Percentiles rank a stretch among this genome's conserved stretches.
phyloP scores from a whole-genome alignment of 2,797 vertebrate genomes.

The Rhynchotus rufescens region DNA sequence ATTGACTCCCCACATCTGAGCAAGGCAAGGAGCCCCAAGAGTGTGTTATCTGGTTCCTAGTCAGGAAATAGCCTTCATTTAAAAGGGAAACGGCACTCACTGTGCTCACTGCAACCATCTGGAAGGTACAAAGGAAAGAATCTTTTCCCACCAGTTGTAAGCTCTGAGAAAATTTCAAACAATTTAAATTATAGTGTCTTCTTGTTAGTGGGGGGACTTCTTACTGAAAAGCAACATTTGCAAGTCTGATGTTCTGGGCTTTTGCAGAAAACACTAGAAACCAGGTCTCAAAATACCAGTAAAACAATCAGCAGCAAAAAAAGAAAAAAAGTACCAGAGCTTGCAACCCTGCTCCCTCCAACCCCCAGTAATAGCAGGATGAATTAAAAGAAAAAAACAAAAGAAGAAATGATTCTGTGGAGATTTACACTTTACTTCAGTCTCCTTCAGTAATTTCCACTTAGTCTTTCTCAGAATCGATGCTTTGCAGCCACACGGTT shows the following conservation, averaged over 20 bases:
- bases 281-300: constrained; percentile 38
- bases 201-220: background rate
- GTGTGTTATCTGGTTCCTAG: background rate
- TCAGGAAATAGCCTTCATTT: constrained; percentile 18
- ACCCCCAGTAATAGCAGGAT: background rate
- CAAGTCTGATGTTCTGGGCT: constrained; percentile 5
- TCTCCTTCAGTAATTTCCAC: background rate
- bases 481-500: background rate
- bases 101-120: constrained; percentile 15
- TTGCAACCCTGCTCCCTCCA: constrained; percentile 12
- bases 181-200: constrained; percentile 44
- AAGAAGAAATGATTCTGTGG: background rate
- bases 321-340: background rate
- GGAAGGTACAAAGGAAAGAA: background rate
- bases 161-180: constrained; percentile 35
- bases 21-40: background rate
- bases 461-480: constrained; percentile 1
- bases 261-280: constrained; percentile 17
- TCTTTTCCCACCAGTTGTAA: constrained; percentile 28
- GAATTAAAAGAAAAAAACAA: background rate
- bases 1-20: background rate
- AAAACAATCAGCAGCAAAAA: background rate
- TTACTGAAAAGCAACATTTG: constrained; percentile 60
- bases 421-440: constrained; percentile 24
- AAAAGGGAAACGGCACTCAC: constrained; percentile 38